Percentiles rank a stretch among this genome's conserved stretches.
These are phyloP conservation scores for Avahi laniger DNA, from an alignment of 2,797 vertebrate species.

Conservation along the genomic window DNA sequence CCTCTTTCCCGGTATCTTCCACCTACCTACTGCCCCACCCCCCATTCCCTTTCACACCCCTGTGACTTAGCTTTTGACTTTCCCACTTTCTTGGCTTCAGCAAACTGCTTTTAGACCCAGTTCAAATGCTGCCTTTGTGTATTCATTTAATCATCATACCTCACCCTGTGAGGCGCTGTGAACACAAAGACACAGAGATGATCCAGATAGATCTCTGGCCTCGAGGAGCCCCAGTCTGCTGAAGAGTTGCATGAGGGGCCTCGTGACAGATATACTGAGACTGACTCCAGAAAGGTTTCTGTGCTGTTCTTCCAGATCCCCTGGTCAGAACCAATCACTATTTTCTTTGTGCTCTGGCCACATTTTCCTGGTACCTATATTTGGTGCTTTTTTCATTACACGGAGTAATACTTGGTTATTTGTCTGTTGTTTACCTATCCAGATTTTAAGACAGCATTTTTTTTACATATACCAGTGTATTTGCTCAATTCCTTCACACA, in stretches of 20 bases:
- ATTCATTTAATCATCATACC: neutral
- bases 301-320: neutral
- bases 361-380: neutral
- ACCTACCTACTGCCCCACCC: neutral
- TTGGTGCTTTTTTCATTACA: neutral
- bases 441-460: neutral
- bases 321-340: neutral
- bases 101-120: neutral
- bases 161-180: neutral
- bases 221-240: neutral
- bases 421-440: neutral
- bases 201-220: neutral
- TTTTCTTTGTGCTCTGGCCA: neutral
- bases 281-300: neutral
- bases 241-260: fast-evolving
- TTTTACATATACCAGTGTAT: neutral
- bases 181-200: neutral
- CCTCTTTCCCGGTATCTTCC: neutral
- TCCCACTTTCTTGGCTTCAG: neutral
- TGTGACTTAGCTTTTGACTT: neutral
- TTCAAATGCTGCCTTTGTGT: neutral
- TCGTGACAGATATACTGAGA: fast-evolving
- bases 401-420: neutral
- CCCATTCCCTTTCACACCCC: neutral
- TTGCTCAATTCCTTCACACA: neutral